phyloP scores from a whole-genome alignment of 1,140 invertebrate genomes.

The Cyphomyrmex costatus region DNA sequence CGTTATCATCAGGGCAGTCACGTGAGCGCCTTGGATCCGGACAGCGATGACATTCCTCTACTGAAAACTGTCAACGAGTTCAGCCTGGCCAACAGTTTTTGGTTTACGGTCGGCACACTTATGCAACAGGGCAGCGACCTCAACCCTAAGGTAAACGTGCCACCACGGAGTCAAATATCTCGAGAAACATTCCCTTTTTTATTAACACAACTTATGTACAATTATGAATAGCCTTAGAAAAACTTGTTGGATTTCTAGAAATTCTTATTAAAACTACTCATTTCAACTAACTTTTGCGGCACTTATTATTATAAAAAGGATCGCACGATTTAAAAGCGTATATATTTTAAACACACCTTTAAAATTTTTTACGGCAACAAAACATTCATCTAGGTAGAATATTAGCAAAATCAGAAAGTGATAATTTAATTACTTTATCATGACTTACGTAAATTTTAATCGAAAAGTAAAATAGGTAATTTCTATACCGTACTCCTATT shows the following conservation, averaged over 20 bases:
- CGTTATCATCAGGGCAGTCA: slow-evolving; percentile 83
- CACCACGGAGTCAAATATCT: slow-evolving; percentile 65
- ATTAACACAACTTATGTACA: slow-evolving; percentile 1
- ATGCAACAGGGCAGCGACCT: slow-evolving; percentile 98
- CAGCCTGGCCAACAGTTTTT: slow-evolving; percentile 94
- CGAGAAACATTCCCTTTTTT: slow-evolving; percentile 8
- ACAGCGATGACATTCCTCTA: slow-evolving; percentile 85
- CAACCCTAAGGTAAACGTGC: slow-evolving; percentile 91
- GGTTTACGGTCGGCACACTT: slow-evolving; percentile 97
- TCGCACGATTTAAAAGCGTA: background rate
- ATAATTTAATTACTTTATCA: slow-evolving; percentile 9
- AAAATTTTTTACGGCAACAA: background rate
- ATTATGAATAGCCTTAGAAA: background rate
- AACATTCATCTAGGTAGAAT: background rate
- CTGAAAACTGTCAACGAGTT: slow-evolving; percentile 91
- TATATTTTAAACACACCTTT: background rate
- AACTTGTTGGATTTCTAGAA: slow-evolving; percentile 20
- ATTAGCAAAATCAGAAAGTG: background rate
- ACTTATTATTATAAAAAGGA: slow-evolving; percentile 23
- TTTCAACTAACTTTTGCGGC: background rate
- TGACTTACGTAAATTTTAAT: slow-evolving; percentile 15
- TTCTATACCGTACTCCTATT: background rate
- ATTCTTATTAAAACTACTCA: background rate
- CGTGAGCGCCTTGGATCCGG: slow-evolving; percentile 83
- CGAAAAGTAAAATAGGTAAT: background rate